Base-by-base conservation (phyloP, 2,797 vertebrate species). In the Lemur catta region DNA sequence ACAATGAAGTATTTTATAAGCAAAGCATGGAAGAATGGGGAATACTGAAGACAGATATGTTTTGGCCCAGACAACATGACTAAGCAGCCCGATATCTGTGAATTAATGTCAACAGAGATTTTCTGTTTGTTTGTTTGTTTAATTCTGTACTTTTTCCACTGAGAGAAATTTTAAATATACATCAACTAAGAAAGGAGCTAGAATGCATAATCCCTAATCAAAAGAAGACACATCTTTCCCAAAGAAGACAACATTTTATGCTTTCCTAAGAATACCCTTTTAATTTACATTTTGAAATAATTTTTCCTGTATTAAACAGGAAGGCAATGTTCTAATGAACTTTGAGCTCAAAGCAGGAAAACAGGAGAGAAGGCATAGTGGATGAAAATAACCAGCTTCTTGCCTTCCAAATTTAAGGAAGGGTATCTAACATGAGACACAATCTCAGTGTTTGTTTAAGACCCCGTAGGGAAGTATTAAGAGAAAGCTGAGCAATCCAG, bases 241-340 rank as follows among this genome's bases (percentile, higher is more conserved):
- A 80, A 63, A 86, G 8, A 85, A 84, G 35, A 76, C 5, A 86
- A 71, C 6, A 82, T 72, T 88, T 46, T 69, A 72, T 85, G 6
- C 18, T 84, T 95, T 71, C 46, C 24, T 82, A 91, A 95, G 28
- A 96, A 86, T 72, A 30, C 61, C 4, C 17, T 72, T 67, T 93
- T 75, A 87, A 67, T 78, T 93, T 67, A 41, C 10, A 63, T 78
- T 95, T 93, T 88, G 30, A 82, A 91, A 67, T 80, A 76, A 63
- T 52, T 85, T 80, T 84, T 30, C 15, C 9, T 38, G 18, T 57
- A 33, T 93, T 91, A 86, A 91, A 75, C 5, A 84, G 5, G 38
- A 89, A 91, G 38, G 4, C n/a, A 78, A 82, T 81, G 28, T 81
- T 93, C 63, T 63, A 59, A 89, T 92, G 43, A 67, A 95, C n/a